Conservation (phyloP, 2,888 invertebrate species). For the Dendrolimus pini region DNA sequence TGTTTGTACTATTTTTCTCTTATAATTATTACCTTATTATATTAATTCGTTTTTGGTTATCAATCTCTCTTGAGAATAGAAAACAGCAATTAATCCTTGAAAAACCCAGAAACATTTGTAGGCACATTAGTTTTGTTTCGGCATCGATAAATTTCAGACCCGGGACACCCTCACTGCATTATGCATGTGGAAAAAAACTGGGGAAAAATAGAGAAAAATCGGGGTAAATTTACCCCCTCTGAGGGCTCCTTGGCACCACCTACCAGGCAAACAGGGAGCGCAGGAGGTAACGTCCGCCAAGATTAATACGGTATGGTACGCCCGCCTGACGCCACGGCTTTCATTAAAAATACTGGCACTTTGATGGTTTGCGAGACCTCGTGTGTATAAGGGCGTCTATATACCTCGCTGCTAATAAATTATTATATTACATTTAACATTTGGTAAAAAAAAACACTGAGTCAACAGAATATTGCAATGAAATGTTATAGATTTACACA, state of each 20-base stretch:
- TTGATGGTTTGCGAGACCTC: slow-evolving; percentile 1
- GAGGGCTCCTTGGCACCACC: slow-evolving; percentile 57
- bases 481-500: too few species aligned
- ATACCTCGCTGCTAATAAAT: not conserved
- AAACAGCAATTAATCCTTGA: not conserved
- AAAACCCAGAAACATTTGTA: slow-evolving; percentile 4
- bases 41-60: too few species aligned
- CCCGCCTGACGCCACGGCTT: slow-evolving; percentile 65
- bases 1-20: too few species aligned
- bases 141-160: slow-evolving; percentile 57
- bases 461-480: too few species aligned
- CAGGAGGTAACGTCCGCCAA: slow-evolving; percentile 56
- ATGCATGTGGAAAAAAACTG: slow-evolving; percentile 55
- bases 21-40: too few species aligned
- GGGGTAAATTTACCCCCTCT: slow-evolving; percentile 51
- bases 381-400: slow-evolving; percentile 2
- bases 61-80: not conserved
- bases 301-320: slow-evolving; percentile 69
- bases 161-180: slow-evolving; percentile 54
- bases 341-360: slow-evolving; percentile 66
- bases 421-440: too few species aligned
- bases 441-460: too few species aligned
- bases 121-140: slow-evolving; percentile 53
- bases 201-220: slow-evolving; percentile 42
- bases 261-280: slow-evolving; percentile 60